Conservation (phyloP, 2,113 vertebrate species). For the Circaetus gallicus region DNA sequence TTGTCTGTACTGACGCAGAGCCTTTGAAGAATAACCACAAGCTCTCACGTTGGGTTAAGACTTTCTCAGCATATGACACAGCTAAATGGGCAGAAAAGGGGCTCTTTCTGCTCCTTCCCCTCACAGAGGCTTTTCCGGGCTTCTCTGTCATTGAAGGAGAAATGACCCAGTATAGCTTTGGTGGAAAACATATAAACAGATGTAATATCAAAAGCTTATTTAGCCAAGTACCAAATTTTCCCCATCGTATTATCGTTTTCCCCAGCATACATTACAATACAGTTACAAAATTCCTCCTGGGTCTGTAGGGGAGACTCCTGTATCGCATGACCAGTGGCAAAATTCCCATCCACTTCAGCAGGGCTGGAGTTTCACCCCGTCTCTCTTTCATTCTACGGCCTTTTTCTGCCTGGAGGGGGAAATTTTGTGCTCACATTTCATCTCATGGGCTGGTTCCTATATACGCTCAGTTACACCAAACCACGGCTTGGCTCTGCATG, state of each 20-base stretch:
- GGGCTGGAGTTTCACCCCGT: not conserved
- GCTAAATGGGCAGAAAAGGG: not conserved
- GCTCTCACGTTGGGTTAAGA: fast-evolving
- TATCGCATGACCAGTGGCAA: not conserved
- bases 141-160: not conserved
- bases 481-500: fast-evolving
- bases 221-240: not conserved
- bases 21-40: not conserved
- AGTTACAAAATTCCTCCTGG: not conserved
- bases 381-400: not conserved
- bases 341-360: not conserved
- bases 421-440: not conserved
- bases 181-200: not conserved
- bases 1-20: fast-evolving
- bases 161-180: not conserved
- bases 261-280: not conserved
- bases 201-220: not conserved
- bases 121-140: not conserved
- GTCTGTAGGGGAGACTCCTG: not conserved
- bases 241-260: not conserved
- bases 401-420: not conserved
- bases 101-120: not conserved
- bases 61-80: not conserved
- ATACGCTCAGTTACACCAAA: not conserved
- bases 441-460: not conserved